phyloP scores from a whole-genome alignment of 1,140 invertebrate species.

The Aphidius gifuensis region DNA sequence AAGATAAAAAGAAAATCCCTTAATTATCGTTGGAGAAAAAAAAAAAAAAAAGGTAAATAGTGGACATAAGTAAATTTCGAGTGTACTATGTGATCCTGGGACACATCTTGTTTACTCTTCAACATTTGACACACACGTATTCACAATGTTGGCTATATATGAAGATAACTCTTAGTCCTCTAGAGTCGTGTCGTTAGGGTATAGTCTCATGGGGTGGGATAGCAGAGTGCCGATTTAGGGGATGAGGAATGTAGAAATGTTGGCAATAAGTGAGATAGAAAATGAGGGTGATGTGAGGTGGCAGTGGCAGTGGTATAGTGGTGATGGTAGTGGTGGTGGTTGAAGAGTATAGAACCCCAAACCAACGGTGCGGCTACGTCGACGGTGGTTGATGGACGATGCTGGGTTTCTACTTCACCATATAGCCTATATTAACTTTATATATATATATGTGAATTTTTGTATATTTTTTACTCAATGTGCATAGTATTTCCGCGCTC shows the following conservation, averaged over 20 bases:
- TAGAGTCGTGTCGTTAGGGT: constrained; percentile 31
- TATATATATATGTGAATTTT: no score
- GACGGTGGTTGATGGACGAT: constrained; percentile 36
- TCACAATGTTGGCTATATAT: constrained; percentile 20
- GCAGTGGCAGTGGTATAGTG: constrained; percentile 26
- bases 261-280: constrained; percentile 11
- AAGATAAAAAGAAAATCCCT: no score
- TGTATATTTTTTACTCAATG: constrained; percentile 8
- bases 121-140: constrained; percentile 25
- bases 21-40: no score
- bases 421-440: constrained; percentile 10
- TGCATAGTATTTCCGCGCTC: constrained; percentile 17
- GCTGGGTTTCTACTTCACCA: constrained; percentile 16
- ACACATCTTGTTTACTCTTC: neutral
- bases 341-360: no score
- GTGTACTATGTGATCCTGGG: no score
- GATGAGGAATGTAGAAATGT: constrained; percentile 34
- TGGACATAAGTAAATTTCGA: no score
- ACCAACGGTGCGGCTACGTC: constrained; percentile 31
- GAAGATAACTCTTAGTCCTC: constrained; percentile 12
- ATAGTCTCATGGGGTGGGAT: constrained; percentile 21
- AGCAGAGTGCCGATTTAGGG: constrained; percentile 46
- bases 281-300: constrained; percentile 28
- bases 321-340: neutral
- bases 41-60: no score